These are phyloP conservation scores for Cyclina sinensis DNA, from an alignment of 1,140 invertebrate species.

Conservation along the genomic window DNA sequence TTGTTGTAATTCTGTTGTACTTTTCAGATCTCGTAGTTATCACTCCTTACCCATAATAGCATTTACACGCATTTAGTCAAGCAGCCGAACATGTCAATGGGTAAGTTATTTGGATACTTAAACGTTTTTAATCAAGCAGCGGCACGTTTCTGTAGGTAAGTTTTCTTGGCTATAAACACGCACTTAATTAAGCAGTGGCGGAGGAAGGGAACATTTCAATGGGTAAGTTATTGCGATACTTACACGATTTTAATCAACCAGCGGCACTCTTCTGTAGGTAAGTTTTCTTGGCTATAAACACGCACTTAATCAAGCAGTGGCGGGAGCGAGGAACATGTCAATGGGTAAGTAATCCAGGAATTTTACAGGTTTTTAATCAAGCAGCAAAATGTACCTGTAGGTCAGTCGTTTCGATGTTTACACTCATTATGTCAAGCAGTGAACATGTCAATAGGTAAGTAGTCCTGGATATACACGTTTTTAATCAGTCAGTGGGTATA, in stretches of 20 bases:
- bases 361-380: not conserved
- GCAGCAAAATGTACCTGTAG: no score
- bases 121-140: not conserved
- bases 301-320: not conserved
- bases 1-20: constrained; percentile 15
- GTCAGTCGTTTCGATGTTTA: no score
- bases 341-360: not conserved
- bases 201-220: not conserved
- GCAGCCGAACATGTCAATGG: not conserved
- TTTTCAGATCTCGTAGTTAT: constrained; percentile 12
- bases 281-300: no score
- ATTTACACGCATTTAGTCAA: not conserved
- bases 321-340: not conserved
- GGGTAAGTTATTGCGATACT: not conserved
- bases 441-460: not conserved
- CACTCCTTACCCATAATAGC: not conserved
- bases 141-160: no score
- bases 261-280: no score
- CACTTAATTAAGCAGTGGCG: not conserved
- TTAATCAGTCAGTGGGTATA: no score
- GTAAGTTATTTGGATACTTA: not conserved
- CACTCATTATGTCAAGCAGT: not conserved
- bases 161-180: no score
- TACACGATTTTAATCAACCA: not conserved
- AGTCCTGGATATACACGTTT: no score